Evolutionary conservation across 2,888 invertebrate species (phyloP), one percentile per base, ranked within the genome.

Genomic region (Lasioglossum figueresi): DNA sequence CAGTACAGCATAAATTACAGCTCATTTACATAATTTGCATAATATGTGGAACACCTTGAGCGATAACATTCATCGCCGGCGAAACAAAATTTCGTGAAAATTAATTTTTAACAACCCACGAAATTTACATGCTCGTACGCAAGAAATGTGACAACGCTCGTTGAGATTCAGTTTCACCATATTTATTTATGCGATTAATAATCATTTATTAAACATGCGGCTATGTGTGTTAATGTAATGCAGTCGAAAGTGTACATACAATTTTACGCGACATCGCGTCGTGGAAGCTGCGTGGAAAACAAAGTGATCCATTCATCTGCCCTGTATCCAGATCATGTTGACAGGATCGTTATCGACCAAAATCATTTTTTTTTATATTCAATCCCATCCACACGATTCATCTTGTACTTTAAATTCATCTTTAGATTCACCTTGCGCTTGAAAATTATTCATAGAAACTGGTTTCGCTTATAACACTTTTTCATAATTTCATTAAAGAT

Each of bases 11-110:
- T 63, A 63, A 16, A 16, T 31, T 14, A 14, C 27, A 63, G 63
- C 63, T 27, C 6, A 31, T 31, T 31, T 16, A 16, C 31, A 16
- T 16, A 63, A 63, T 63, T 63, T 63, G 27, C 63, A 63, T 31
- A 63, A 63, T 63, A 63, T 63, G 63, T 63, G 63, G 63, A 63
- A 63, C 63, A 63, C 63, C 63, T 63, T 27, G 14, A 63, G 31
- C 63, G 63, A 63, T 16, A 59, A 27, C 59, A 59, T 59, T 59
- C n/a, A 59, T 59, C 59, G 14, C 0, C 59, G 6, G 27, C 63
- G 63, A 16, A 31, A 16, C 63, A 31, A 63, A 63, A 63, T 63
- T 63, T 63, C 63, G 16, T 6, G 14, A 63, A 31, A 31, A 66
- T 66, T 31, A 66, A 66, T 66, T 34, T 31, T 66, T 23, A 34